Percentiles rank a stretch among this genome's conserved stretches.
Conservation (phyloP, 2,888 invertebrate genomes). For the Philereme vetulata region DNA sequence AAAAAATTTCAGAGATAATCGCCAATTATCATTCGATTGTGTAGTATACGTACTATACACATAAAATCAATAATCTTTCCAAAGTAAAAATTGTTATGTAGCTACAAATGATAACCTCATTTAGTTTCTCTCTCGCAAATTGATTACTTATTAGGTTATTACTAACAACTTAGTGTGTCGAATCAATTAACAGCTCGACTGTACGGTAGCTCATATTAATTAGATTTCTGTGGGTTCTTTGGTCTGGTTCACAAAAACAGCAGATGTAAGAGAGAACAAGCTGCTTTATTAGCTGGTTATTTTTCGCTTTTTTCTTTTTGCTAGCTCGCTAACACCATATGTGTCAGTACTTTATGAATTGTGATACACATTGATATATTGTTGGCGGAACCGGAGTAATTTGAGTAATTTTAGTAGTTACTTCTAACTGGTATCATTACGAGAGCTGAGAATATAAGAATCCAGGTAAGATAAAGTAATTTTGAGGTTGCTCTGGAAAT, state of each 20-base stretch:
- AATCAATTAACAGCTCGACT: slow-evolving; percentile 70
- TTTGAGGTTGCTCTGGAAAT: no score
- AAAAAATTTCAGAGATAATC: no score
- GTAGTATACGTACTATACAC: no score
- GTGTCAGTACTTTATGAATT: slow-evolving; percentile 57
- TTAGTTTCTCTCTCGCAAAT: slow-evolving; percentile 38
- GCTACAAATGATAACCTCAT: no score
- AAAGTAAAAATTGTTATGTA: no score
- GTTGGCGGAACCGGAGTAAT: slow-evolving; percentile 21
- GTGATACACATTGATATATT: slow-evolving; percentile 50
- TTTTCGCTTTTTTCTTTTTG: slow-evolving; percentile 68
- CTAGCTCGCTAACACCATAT: slow-evolving; percentile 75
- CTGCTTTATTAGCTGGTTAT: slow-evolving; percentile 75
- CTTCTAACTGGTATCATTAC: no score
- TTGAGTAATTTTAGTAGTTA: background rate
- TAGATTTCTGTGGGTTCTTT: slow-evolving; percentile 64
- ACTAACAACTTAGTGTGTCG: slow-evolving; percentile 65
- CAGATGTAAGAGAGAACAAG: slow-evolving; percentile 70
- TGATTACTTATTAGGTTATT: slow-evolving; percentile 58
- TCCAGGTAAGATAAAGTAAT: no score
- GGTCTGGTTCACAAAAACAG: slow-evolving; percentile 75
- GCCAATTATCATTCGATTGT: no score
- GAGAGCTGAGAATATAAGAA: no score
- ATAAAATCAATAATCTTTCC: no score
- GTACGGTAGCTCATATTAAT: slow-evolving; percentile 73